Base-by-base conservation (phyloP, 1,140 invertebrate species). In the Pygmarrhopalites habei region DNA sequence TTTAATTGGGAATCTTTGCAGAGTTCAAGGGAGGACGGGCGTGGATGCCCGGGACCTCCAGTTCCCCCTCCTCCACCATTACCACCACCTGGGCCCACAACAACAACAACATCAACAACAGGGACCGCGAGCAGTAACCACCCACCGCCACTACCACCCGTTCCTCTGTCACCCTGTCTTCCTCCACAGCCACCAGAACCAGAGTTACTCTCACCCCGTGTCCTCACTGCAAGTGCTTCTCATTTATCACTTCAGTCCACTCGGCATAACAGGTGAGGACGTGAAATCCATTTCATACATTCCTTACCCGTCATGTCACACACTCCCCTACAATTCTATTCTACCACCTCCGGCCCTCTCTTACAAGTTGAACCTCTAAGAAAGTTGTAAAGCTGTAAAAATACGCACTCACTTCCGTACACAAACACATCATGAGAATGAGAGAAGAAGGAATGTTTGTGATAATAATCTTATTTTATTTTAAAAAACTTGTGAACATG, bases 201-300 rank as follows among this genome's bases (percentile, higher is more conserved):
- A 30, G 69, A 71, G 44, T 61, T 71, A 30, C 58, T 71, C 5
- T 71, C 69, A 29, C 69, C 69, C 17, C 64, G 69, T 44, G 62
- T 68, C 43, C 69, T 71, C 49, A 68, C 69, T 25, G 66, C 63
- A 17, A 66, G 63, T 47, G 66, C 61, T 7, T 66, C 64, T 28
- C 69, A 71, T 59, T 51, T 71, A 25, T 71, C 69, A 49, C 64
- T 71, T 23, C 66, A 68, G 58, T 71, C 69, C 25, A 71, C 55
- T 65, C 65, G 69, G 39, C 69, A 71, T 66, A 71, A 71, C 56
- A 71, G 69, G 69, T 71, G n/a, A n/a, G n/a, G n/a, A n/a, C n/a
- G n/a, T n/a, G n/a, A n/a, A n/a, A n/a, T n/a, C n/a, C n/a, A n/a
- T n/a, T n/a, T n/a, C n/a, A n/a, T n/a, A n/a, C n/a, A n/a, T n/a